Base-by-base conservation (phyloP, 2,888 invertebrate species). In the Zootermopsis nevadensis region DNA sequence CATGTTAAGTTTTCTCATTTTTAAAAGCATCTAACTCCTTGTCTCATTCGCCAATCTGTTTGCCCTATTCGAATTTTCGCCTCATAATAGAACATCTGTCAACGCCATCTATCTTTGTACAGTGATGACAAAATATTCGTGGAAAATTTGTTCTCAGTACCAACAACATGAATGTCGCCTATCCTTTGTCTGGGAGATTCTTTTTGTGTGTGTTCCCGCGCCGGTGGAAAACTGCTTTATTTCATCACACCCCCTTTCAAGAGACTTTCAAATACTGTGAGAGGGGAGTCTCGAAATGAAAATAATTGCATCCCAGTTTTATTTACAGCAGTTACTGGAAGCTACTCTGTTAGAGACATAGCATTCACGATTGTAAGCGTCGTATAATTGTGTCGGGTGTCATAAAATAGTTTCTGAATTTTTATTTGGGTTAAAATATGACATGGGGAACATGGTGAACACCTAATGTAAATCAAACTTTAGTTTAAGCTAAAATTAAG, bases 1-100 rank as follows among this genome's bases (percentile, higher is more conserved):
- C 69, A 33, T 74, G 38, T 33, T 74, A 74, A 74, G 74, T 74
- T 74, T n/a, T n/a, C 74, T 74, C 74, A 42, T 74, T 74, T 74
- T n/a, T 74, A 24, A 38, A 6, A 38, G 42, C 74, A 38, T n/a
- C 42, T 74, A n/a, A 74, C 38, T 38, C 38, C 31, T 24, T 74
- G n/a, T n/a, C n/a, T 0, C 42, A 24, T 24, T 6, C 38, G 24
- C 24, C n/a, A 22, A n/a, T 24, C 74, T 74, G 74, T n/a, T 74
- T 74, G 42, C n/a, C 74, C 74, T 74, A 74, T 74, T 74, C n/a
- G 38, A 74, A 74, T 74, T 74, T 74, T 74, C 74, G 24, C 35
- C 38, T 27, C 74, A 74, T 74, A 74, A 74, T 74, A 74, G 38
- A 74, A 74, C 3, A 24, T 42, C 22, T n/a, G 24, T 3, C 33